Percentiles rank a stretch among this genome's conserved stretches.
These are phyloP conservation scores for Drosophila mulleri DNA, from an alignment of 2,888 invertebrate species.

Conservation along the genomic window DNA sequence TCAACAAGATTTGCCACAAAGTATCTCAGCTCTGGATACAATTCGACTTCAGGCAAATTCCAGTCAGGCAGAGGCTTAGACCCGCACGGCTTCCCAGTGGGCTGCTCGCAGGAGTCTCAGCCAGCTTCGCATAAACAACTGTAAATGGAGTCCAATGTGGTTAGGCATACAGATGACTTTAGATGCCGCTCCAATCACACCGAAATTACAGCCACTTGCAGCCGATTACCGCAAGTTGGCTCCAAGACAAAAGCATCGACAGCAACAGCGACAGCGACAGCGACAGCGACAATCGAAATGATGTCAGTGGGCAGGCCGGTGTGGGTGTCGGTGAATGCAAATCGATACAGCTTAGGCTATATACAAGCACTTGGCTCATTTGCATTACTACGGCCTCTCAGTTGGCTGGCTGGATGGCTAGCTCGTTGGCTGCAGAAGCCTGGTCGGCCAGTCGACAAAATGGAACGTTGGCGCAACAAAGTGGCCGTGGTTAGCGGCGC, in stretches of 20 bases:
- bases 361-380: background rate
- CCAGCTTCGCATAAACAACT: background rate
- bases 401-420: background rate
- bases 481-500: conserved; percentile 89
- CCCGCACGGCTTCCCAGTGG: background rate
- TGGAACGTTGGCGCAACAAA: conserved; percentile 88
- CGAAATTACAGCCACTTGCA: background rate
- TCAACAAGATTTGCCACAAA: too few species aligned
- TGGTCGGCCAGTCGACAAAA: conserved; percentile 52
- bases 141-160: background rate
- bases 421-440: background rate
- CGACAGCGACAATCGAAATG: conserved; percentile 1
- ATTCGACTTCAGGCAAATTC: background rate
- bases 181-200: background rate
- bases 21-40: too few species aligned
- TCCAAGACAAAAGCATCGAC: background rate
- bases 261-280: background rate
- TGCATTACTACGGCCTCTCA: conserved; percentile 21
- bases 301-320: conserved; percentile 10
- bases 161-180: background rate
- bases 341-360: conserved; percentile 35
- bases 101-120: background rate
- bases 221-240: conserved; percentile 18
- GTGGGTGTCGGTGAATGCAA: background rate
- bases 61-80: background rate